phyloP scores from a whole-genome alignment of 2,888 invertebrate genomes.

The Crematogaster levior region DNA sequence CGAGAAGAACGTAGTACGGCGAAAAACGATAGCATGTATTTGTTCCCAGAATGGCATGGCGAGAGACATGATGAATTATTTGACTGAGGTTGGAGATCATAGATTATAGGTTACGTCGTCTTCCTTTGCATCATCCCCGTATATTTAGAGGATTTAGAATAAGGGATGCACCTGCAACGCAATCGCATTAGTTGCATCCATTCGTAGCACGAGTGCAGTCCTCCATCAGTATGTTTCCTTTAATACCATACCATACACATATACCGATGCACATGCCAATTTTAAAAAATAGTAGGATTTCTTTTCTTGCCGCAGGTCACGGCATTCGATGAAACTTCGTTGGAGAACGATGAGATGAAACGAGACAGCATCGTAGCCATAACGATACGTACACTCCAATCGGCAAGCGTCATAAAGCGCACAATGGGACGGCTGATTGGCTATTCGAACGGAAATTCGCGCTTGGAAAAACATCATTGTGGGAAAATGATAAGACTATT shows the following conservation, averaged over 20 bases:
- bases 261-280: background rate
- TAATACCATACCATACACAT: background rate
- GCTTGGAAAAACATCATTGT: constrained; percentile 33
- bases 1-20: constrained; percentile 30
- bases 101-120: constrained; percentile 1
- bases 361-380: constrained; percentile 13
- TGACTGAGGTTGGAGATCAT: constrained; percentile 9
- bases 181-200: constrained; percentile 18
- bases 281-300: background rate
- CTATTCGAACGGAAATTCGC: constrained; percentile 41
- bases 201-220: background rate
- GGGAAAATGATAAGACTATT: constrained; percentile 38
- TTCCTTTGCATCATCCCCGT: no score
- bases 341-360: background rate
- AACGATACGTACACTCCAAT: constrained; percentile 18
- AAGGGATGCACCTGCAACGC: constrained; percentile 14
- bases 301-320: background rate
- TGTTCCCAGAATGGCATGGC: constrained; percentile 10
- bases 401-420: constrained; percentile 33
- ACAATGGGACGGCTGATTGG: constrained; percentile 47
- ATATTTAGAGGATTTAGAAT: background rate
- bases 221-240: background rate
- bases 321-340: background rate
- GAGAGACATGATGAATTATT: constrained; percentile 42
- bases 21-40: constrained; percentile 48